Percentiles rank a stretch among this genome's conserved stretches.
Conservation (phyloP, 1,140 invertebrate genomes). For the Gryllus bimaculatus region DNA sequence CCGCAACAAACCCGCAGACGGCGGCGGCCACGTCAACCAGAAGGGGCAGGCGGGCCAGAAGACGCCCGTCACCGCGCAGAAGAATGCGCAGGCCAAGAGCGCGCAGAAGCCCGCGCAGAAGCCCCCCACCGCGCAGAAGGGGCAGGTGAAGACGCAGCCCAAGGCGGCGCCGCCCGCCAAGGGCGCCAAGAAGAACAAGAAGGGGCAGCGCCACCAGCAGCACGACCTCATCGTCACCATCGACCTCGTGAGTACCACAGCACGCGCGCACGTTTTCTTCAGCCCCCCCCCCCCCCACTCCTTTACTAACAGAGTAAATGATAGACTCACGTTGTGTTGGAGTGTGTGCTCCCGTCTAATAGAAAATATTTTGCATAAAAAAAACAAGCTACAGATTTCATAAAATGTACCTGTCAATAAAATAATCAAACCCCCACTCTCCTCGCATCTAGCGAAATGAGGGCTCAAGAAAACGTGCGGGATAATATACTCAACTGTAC, state of each 20-base stretch:
- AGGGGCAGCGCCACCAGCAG: conserved; percentile 68
- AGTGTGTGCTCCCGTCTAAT: no score
- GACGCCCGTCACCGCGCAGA: conserved; percentile 43
- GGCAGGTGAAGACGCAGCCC: conserved; percentile 30
- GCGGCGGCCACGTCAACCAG: conserved; percentile 56
- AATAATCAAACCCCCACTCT: no score
- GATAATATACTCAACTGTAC: no score
- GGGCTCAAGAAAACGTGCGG: no score
- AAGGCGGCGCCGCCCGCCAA: conserved; percentile 29
- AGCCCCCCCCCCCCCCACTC: not conserved
- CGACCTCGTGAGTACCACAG: conserved; percentile 55
- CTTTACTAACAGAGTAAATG: no score
- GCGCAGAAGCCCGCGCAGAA: conserved; percentile 41
- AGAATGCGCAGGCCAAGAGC: conserved; percentile 41
- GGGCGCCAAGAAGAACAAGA: conserved; percentile 56
- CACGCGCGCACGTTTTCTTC: not conserved
- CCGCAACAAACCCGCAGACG: conserved; percentile 69
- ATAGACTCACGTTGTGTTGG: no score
- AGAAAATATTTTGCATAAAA: no score
- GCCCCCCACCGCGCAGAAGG: conserved; percentile 49
- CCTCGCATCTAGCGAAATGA: no score
- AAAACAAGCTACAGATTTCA: no score
- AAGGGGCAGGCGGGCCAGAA: conserved; percentile 47
- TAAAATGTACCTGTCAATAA: no score
- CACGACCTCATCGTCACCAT: conserved; percentile 74